Base-by-base conservation (phyloP, 2,888 invertebrate species). In the Tromatobia lineatoria region DNA sequence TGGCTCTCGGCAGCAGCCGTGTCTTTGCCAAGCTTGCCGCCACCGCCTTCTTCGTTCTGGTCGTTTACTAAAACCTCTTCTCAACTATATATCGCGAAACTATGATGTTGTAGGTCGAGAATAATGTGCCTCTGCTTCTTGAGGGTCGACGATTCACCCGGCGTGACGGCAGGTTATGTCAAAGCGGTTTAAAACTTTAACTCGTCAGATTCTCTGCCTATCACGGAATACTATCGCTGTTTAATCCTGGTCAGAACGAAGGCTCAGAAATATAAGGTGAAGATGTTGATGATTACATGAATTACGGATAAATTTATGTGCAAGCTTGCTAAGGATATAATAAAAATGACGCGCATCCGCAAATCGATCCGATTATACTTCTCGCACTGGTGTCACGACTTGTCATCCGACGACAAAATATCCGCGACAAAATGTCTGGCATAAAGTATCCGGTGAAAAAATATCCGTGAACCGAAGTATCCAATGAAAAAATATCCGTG, bases 21-120 rank as follows among this genome's bases (percentile, higher is more conserved):
- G 88, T 85, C 89, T 90, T 90, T 89, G 88, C 89, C 81, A 70
- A 85, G 74, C 80, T 71, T 66, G 78, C 84, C 84, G 84, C 84
- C 84, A 82, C 84, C 76, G 84, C 73, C 84, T 76, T 69, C 74
- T 54, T 74, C 59, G 38, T 76, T 78, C 59, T 57, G 38, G 66
- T 59, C 38, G 59, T 70, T 59, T 57, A 76, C 80, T 76, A 73
- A 73, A 75, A 73, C 80, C 64, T 59, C 67, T 75, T 73, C 64
- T 42, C 59, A 13, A 34, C 67, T 18, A 75, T 64, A 78, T 38
- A 57, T 61, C 67, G 76, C 54, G 71, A 71, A 67, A 67, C 77
- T 69, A 83, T 64, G 70, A 54, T 69, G 47, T 75, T 47, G 45
- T 34, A 29, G 83, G 18, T 64, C 38, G 71, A 75, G 66, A 80